A percentile compares a stretch with the other conserved stretches of the same genome.
Evolutionary conservation across 2,888 invertebrate species (phyloP).

Genomic region (Phaonia tiefii): DNA sequence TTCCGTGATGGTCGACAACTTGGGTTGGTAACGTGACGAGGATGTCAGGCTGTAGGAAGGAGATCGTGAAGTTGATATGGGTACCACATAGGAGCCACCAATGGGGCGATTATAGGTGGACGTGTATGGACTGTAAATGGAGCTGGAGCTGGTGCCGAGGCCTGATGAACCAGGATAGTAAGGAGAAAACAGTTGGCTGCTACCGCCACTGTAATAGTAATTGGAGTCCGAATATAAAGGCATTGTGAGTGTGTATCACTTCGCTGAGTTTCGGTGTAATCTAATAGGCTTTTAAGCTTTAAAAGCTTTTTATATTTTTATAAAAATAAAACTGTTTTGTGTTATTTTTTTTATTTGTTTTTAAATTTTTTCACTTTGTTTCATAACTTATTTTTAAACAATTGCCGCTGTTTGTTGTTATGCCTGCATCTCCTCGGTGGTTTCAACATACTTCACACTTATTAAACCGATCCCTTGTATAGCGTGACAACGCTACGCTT

Average conservation of each 20-base stretch:
- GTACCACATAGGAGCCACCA: constrained; percentile 75
- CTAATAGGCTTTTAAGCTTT: constrained; percentile 26
- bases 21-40: constrained; percentile 85
- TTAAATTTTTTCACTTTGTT: constrained; percentile 31
- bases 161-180: constrained; percentile 79
- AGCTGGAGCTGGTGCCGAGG: constrained; percentile 77
- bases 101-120: constrained; percentile 82
- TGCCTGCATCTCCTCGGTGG: constrained; percentile 44
- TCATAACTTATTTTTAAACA: constrained; percentile 51
- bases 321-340: constrained; percentile 1
- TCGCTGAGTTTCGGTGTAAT: constrained; percentile 27
- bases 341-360: constrained; percentile 3
- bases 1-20: constrained; percentile 88
- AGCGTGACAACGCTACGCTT: constrained; percentile 12
- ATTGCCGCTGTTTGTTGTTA: constrained; percentile 17
- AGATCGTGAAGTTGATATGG: constrained; percentile 74
- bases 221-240: constrained; percentile 87
- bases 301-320: constrained; percentile 12
- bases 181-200: constrained; percentile 81
- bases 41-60: constrained; percentile 68
- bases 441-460: constrained; percentile 47
- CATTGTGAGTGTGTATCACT: constrained; percentile 80
- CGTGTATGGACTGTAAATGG: constrained; percentile 81
- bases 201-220: constrained; percentile 81
- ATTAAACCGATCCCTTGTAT: background rate